Percentiles rank a stretch among this genome's conserved stretches.
phyloP scores from a whole-genome alignment of 35 echinoderm and acorn worm species.

The Chiridota heheva region DNA sequence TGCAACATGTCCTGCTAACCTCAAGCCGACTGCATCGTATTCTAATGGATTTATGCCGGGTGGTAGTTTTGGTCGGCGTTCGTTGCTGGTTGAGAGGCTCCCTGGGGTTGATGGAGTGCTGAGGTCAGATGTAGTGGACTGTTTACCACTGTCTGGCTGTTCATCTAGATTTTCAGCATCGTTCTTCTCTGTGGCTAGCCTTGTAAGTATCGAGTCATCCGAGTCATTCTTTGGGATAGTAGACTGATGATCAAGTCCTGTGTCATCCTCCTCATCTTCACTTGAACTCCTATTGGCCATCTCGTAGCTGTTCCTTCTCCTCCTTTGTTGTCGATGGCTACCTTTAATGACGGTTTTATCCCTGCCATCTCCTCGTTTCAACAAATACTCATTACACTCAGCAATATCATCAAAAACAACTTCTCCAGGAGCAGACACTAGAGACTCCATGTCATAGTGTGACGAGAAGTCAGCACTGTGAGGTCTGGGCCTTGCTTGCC shows the following conservation, averaged over 20 bases:
- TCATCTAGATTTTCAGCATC: constrained; percentile 41
- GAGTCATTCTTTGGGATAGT: constrained; percentile 14
- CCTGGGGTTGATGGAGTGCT: constrained; percentile 65
- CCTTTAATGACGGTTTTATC: constrained; percentile 1
- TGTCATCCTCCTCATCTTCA: constrained; percentile 69
- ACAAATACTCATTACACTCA: constrained; percentile 83
- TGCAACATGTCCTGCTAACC: constrained; percentile 74
- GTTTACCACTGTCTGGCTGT: constrained; percentile 52
- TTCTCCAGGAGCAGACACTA: constrained; percentile 66
- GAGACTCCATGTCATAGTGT: constrained; percentile 36
- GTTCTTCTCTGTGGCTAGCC: constrained; percentile 27
- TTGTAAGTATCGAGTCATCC: constrained; percentile 26
- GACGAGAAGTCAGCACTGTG: constrained; percentile 37
- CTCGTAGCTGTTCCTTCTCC: constrained; percentile 92
- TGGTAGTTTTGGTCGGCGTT: constrained; percentile 43
- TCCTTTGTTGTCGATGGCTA: not conserved
- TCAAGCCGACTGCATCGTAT: constrained; percentile 83
- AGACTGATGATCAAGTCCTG: not conserved
- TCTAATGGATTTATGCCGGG: constrained; percentile 86
- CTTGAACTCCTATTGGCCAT: constrained; percentile 80
- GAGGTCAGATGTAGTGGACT: constrained; percentile 52
- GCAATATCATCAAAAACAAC: constrained; percentile 94
- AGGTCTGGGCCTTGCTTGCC: not conserved
- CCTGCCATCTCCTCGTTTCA: constrained; percentile 51
- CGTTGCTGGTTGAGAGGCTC: constrained; percentile 31